Evolutionary conservation across 2,113 vertebrate species (phyloP).

Genomic region (Corynorhinus townsendii): DNA sequence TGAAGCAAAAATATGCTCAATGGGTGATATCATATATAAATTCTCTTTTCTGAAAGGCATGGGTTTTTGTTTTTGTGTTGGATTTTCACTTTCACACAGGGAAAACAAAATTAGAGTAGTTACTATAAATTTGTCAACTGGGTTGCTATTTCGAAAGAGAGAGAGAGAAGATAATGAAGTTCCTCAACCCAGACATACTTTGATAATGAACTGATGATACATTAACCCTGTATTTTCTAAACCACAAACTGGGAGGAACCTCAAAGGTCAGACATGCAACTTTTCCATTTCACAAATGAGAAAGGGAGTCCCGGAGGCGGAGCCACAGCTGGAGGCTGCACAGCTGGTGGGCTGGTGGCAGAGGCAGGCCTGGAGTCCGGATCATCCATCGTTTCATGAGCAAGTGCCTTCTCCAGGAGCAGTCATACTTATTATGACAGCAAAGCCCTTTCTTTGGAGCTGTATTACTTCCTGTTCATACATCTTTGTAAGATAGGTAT

Average conservation of each 20-base stretch:
- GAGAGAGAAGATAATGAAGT: not conserved
- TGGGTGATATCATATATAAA: not conserved
- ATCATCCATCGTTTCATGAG: not conserved
- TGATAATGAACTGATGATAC: not conserved
- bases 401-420: not conserved
- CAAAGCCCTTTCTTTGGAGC: not conserved
- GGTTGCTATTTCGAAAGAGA: not conserved
- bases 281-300: not conserved
- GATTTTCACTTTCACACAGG: not conserved
- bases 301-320: not conserved
- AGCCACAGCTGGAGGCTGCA: not conserved
- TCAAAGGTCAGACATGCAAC: not conserved
- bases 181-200: not conserved
- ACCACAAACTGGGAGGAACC: not conserved
- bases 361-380: not conserved
- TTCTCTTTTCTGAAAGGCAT: not conserved
- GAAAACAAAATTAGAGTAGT: constrained; percentile 11
- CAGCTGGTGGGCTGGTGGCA: not conserved
- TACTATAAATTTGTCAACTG: not conserved
- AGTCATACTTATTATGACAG: not conserved
- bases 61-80: not conserved
- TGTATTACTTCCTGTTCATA: not conserved
- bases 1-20: constrained; percentile 20
- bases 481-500: not conserved
- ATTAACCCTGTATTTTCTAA: constrained; percentile 22